Percentiles rank a stretch among this genome's conserved stretches.
These are phyloP conservation scores for Lithobates sylvaticus DNA, from an alignment of 2,797 vertebrate species.

Conservation along the genomic window DNA sequence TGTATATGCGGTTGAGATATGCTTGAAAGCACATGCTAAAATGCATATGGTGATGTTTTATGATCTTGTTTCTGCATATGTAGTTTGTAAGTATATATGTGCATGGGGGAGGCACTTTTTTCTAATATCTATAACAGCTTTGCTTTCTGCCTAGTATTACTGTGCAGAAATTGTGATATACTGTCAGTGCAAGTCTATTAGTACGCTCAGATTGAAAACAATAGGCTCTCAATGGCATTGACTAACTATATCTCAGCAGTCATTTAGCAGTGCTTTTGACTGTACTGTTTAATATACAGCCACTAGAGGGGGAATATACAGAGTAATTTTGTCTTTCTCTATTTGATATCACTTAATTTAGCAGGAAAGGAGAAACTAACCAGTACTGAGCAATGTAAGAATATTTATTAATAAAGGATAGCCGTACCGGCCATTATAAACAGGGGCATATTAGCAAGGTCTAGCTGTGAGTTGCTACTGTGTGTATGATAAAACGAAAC, in stretches of 20 bases:
- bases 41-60: no score
- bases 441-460: not conserved
- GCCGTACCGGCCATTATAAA: not conserved
- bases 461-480: constrained; percentile 22
- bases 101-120: no score
- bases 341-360: not conserved
- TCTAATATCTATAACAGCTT: no score
- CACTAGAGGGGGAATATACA: not conserved
- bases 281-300: not conserved
- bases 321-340: not conserved
- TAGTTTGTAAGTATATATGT: no score
- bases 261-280: not conserved
- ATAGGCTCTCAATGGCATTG: not conserved
- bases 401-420: not conserved
- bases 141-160: no score
- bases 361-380: not conserved
- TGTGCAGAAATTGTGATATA: no score
- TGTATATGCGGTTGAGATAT: no score
- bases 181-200: no score
- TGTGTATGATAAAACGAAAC: constrained; percentile 35
- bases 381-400: not conserved
- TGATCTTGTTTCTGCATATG: no score
- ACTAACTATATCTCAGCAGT: not conserved
- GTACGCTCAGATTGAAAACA: not conserved
- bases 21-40: no score